These are phyloP conservation scores for Cerastoderma edule DNA, from an alignment of 2,888 invertebrate species.

Conservation along the genomic window DNA sequence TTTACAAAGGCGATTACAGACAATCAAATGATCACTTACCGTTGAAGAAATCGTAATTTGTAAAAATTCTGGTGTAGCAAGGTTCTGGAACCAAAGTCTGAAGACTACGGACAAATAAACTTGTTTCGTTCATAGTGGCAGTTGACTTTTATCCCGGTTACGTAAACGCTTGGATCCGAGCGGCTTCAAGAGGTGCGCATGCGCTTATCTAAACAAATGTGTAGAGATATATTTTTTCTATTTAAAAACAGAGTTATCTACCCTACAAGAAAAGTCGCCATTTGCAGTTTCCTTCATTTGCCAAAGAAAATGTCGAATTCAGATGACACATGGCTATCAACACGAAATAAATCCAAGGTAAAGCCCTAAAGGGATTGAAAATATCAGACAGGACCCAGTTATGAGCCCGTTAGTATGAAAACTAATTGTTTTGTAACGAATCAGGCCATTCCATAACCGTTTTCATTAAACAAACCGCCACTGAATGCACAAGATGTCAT, in stretches of 20 bases:
- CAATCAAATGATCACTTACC: conserved; percentile 81
- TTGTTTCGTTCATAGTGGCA: conserved; percentile 51
- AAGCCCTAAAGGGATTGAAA: background rate
- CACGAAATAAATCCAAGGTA: conserved; percentile 13
- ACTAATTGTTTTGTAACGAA: background rate
- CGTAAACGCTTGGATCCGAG: conserved; percentile 9
- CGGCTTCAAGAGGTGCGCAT: too few species aligned
- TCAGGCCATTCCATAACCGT: background rate
- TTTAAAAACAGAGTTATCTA: too few species aligned
- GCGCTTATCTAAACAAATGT: too few species aligned
- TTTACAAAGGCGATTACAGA: background rate
- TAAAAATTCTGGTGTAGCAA: conserved; percentile 94
- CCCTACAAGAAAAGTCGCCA: too few species aligned
- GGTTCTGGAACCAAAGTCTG: conserved; percentile 86
- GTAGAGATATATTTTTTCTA: too few species aligned
- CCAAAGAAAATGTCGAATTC: conserved; percentile 10
- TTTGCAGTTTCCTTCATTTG: too few species aligned
- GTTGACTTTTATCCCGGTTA: conserved; percentile 8
- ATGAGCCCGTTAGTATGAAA: background rate
- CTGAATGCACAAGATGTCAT: background rate
- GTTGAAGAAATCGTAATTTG: conserved; percentile 92
- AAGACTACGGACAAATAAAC: conserved; percentile 41
- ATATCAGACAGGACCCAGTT: background rate
- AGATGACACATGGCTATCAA: conserved; percentile 13
- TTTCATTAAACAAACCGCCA: background rate